Evolutionary conservation across 2,113 vertebrate genomes (phyloP).

Genomic region (Canis aureus): DNA sequence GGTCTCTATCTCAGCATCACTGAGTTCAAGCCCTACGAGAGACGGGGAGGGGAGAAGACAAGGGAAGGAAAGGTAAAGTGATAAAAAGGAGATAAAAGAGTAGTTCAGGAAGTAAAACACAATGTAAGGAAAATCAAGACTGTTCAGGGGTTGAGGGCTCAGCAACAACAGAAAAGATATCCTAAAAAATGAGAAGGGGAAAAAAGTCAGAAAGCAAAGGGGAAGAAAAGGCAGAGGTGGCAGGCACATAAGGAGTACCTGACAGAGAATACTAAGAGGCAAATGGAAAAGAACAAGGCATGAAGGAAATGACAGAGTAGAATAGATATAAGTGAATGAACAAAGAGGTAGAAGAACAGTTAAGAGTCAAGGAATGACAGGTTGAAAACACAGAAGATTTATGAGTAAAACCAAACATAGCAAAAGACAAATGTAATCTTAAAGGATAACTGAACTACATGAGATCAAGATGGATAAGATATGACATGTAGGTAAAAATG

Average conservation of each 20-base stretch:
- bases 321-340: background rate
- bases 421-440: conserved; percentile 1
- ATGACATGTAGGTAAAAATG: conserved; percentile 43
- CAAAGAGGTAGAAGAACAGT: background rate
- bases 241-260: background rate
- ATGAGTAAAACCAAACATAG: background rate
- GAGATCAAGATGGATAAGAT: conserved; percentile 24
- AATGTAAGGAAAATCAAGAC: conserved; percentile 20
- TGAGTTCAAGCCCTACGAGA: background rate
- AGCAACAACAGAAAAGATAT: background rate
- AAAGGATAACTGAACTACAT: background rate
- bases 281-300: background rate
- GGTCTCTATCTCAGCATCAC: background rate
- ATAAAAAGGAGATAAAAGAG: conserved; percentile 8
- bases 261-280: background rate
- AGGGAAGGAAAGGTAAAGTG: background rate
- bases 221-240: background rate
- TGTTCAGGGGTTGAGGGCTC: background rate
- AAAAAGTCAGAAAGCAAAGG: background rate
- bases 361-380: background rate
- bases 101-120: background rate
- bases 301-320: no score
- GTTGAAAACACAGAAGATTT: conserved; percentile 1
- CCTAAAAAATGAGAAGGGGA: background rate
- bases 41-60: background rate